phyloP scores from a whole-genome alignment of 2,888 invertebrate species.

The Drosophila atripex region DNA sequence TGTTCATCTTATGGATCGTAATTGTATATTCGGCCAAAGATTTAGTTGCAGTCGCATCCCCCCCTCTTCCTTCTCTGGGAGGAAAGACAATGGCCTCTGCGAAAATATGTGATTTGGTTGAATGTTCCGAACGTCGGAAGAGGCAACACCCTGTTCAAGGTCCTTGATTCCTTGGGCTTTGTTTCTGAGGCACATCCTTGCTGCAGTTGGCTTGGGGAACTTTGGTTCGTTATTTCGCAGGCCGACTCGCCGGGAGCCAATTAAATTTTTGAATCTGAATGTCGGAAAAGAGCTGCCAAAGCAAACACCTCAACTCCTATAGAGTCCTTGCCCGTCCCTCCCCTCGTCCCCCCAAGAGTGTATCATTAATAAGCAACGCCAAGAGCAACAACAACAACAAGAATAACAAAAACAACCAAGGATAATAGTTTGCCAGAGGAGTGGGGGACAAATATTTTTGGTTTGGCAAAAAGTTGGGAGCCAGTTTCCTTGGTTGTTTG shows the following conservation, averaged over 20 bases:
- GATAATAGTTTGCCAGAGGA: conserved; percentile 25
- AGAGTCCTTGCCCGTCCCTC: not conserved
- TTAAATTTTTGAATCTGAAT: conserved; percentile 24
- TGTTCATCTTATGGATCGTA: no score
- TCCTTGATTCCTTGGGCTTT: not conserved
- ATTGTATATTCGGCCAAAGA: no score
- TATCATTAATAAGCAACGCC: conserved; percentile 30
- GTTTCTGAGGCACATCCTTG: not conserved
- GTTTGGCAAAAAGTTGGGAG: conserved; percentile 36
- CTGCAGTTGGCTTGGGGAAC: conserved; percentile 10
- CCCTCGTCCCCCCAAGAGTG: not conserved
- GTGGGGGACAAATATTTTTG: conserved; percentile 35
- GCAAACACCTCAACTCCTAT: conserved; percentile 22
- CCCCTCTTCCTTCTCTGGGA: no score
- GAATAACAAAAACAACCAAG: not conserved
- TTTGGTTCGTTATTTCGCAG: conserved; percentile 10
- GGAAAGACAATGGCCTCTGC: no score
- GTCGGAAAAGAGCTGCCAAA: conserved; percentile 39
- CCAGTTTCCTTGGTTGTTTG: conserved; percentile 36
- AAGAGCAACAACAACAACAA: not conserved
- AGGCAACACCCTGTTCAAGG: not conserved
- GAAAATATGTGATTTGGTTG: not conserved
- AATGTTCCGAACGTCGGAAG: no score
- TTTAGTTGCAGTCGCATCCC: no score
- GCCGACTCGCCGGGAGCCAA: conserved; percentile 19